phyloP scores from a whole-genome alignment of 2,113 vertebrate species.

The Strix aluco region DNA sequence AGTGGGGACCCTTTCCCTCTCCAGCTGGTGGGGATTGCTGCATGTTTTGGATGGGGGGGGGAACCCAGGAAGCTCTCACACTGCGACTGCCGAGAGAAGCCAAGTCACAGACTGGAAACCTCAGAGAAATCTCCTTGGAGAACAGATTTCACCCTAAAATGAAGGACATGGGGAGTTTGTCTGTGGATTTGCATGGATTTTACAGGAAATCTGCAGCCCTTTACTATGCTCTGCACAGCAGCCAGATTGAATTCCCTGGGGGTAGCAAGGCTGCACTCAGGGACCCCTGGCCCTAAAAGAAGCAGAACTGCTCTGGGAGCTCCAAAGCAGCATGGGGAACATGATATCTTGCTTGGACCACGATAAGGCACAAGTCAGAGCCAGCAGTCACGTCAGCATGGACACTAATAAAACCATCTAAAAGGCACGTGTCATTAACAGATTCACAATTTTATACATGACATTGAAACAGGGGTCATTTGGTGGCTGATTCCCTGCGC shows the following conservation, averaged over 20 bases:
- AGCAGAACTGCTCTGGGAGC: background rate
- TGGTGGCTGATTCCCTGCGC: background rate
- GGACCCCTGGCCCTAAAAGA: background rate
- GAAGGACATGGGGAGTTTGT: background rate
- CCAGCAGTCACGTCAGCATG: background rate
- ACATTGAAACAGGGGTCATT: background rate
- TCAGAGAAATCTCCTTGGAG: background rate
- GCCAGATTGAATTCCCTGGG: background rate
- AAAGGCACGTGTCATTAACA: rapidly evolving
- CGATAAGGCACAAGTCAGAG: rapidly evolving
- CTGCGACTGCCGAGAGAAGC: background rate
- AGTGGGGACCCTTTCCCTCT: background rate
- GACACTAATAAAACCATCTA: background rate
- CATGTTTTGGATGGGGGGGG: background rate
- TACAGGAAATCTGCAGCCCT: background rate
- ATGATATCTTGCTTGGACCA: background rate
- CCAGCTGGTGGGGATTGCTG: background rate
- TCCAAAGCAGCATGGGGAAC: background rate
- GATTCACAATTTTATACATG: background rate
- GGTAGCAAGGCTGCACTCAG: background rate
- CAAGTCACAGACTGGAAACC: rapidly evolving
- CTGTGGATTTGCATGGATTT: background rate
- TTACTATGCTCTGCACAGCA: background rate
- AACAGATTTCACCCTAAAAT: background rate
- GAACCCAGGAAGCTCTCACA: background rate